Conservation (phyloP, 2,888 invertebrate species). For the Toxonevra muliebris region DNA sequence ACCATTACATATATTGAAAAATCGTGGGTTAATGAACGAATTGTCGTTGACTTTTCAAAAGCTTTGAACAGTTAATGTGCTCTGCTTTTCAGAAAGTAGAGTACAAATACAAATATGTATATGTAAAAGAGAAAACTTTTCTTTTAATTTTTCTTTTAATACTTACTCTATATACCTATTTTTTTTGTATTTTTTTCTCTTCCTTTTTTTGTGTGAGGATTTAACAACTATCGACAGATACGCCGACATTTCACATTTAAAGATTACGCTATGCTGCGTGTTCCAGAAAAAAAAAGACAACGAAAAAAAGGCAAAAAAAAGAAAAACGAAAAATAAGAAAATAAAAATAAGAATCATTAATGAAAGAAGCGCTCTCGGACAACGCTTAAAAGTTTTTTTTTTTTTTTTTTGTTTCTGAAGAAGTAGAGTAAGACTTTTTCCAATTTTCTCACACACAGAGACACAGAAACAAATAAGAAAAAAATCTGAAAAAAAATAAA, state of each 20-base stretch:
- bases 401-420: neutral
- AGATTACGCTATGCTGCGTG: neutral
- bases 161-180: too few relatives aligned
- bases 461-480: neutral
- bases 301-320: neutral
- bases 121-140: too few relatives aligned
- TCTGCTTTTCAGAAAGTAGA: too few relatives aligned
- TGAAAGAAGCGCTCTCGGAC: constrained; percentile 16
- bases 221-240: too few relatives aligned
- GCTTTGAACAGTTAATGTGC: too few relatives aligned
- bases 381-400: constrained; percentile 23
- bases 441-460: neutral
- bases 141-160: too few relatives aligned
- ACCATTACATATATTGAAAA: too few relatives aligned
- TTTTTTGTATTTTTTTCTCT: too few relatives aligned
- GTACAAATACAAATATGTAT: too few relatives aligned
- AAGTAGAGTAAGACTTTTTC: neutral
- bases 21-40: too few relatives aligned
- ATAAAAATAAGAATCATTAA: constrained; percentile 9
- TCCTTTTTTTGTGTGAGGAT: too few relatives aligned
- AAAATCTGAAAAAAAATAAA: neutral
- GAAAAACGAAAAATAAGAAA: constrained; percentile 1
- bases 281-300: neutral
- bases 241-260: neutral
- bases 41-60: too few relatives aligned